Evolutionary conservation across 2,113 vertebrate species (phyloP).

Genomic region (Leucopternis melanops): DNA sequence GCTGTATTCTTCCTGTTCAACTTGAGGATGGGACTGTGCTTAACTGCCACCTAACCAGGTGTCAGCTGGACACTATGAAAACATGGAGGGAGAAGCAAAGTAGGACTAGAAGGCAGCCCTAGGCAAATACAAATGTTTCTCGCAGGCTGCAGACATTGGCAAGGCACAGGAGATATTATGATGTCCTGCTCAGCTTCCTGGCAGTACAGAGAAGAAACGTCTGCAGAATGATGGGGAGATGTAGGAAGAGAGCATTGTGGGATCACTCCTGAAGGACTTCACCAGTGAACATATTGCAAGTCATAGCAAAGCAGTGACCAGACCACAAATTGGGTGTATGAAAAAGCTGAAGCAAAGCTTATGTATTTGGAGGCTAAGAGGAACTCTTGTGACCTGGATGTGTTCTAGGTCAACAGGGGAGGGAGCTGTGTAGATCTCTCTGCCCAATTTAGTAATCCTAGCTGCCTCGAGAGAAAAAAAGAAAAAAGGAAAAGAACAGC

Average conservation of each 20-base stretch:
- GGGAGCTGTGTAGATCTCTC: neutral
- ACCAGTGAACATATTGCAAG: neutral
- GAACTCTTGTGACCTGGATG: neutral
- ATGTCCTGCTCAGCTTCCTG: neutral
- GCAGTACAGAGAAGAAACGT: neutral
- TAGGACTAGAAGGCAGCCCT: neutral
- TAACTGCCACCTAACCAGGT: neutral
- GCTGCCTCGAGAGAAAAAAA: neutral
- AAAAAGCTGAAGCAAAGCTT: neutral
- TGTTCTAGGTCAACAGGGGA: neutral
- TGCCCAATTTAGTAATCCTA: neutral
- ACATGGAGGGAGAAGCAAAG: neutral
- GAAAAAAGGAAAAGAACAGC: neutral
- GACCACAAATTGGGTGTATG: neutral
- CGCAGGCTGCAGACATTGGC: neutral
- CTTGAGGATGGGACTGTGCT: neutral
- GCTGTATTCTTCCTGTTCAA: neutral
- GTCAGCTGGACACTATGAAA: neutral
- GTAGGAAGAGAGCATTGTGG: neutral
- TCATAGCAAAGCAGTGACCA: neutral
- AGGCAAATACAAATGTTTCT: neutral
- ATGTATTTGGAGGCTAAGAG: neutral
- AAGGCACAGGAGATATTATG: neutral
- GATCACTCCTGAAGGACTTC: neutral
- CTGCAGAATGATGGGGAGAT: neutral